These are phyloP conservation scores for Drosophila borborema DNA, from an alignment of 2,888 invertebrate genomes.

Conservation along the genomic window DNA sequence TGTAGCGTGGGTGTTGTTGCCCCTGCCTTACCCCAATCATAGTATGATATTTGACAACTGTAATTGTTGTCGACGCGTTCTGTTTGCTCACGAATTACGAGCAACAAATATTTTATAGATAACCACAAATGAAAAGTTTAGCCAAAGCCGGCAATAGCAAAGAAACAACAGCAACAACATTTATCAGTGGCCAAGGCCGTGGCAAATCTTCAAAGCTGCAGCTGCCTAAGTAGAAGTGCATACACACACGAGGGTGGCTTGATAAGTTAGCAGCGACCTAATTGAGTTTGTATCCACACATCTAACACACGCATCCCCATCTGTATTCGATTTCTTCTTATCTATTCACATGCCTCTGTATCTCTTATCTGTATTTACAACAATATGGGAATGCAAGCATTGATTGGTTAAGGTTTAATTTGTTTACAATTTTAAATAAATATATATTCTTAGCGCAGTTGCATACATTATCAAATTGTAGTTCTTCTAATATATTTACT, in stretches of 20 bases:
- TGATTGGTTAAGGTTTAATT: no score
- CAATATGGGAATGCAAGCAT: no score
- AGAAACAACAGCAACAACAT: not conserved
- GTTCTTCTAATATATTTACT: not conserved
- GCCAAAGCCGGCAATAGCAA: slow-evolving; percentile 3
- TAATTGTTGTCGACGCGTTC: slow-evolving; percentile 63
- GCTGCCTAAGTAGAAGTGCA: slow-evolving; percentile 30
- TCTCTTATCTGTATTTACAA: not conserved
- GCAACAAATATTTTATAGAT: slow-evolving; percentile 52
- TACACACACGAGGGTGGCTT: slow-evolving; percentile 28
- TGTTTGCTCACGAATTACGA: slow-evolving; percentile 57
- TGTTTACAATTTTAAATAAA: no score
- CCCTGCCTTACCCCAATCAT: slow-evolving; percentile 9
- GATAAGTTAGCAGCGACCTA: not conserved
- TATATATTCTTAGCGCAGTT: not conserved
- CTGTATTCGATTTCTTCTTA: not conserved
- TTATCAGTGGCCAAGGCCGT: slow-evolving; percentile 56
- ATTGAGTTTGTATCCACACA: not conserved
- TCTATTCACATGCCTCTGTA: not conserved
- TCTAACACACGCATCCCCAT: not conserved
- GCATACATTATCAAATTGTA: not conserved
- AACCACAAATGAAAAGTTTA: slow-evolving; percentile 43
- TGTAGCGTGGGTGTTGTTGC: not conserved
- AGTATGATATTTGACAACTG: slow-evolving; percentile 73
- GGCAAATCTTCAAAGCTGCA: slow-evolving; percentile 42